These are phyloP conservation scores for Miniopterus natalensis DNA, from an alignment of 2,113 vertebrate genomes.

Conservation along the genomic window DNA sequence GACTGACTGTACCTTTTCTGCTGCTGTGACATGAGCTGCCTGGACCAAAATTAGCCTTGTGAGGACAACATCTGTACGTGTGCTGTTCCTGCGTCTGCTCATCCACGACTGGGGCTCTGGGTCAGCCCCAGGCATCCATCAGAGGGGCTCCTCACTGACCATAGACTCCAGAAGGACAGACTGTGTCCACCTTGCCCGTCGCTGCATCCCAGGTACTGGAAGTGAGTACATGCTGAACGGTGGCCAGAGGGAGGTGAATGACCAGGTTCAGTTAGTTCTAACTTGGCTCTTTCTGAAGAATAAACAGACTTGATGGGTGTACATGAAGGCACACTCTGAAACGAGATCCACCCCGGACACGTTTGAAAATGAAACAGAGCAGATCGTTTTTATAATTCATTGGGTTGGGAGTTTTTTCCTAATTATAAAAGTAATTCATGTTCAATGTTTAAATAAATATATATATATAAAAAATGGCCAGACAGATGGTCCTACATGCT, in stretches of 20 bases:
- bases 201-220: not conserved
- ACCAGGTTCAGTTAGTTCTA: accelerated
- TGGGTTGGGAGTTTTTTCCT: not conserved
- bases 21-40: not conserved
- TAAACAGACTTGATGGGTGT: not conserved
- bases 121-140: not conserved
- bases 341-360: not conserved
- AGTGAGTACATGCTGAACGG: too few species aligned
- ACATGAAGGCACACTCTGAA: accelerated
- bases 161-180: not conserved
- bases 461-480: too few species aligned
- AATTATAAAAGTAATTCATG: not conserved
- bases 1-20: not conserved
- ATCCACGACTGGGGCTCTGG: not conserved
- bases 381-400: not conserved
- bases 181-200: not conserved
- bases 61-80: not conserved
- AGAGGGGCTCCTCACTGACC: not conserved
- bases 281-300: not conserved
- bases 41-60: not conserved
- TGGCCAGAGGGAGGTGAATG: not conserved
- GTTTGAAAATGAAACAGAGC: not conserved
- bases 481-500: not conserved
- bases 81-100: not conserved
- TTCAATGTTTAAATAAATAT: not conserved